Conservation (phyloP, 2,888 invertebrate species). For the Macrosiphum euphorbiae region DNA sequence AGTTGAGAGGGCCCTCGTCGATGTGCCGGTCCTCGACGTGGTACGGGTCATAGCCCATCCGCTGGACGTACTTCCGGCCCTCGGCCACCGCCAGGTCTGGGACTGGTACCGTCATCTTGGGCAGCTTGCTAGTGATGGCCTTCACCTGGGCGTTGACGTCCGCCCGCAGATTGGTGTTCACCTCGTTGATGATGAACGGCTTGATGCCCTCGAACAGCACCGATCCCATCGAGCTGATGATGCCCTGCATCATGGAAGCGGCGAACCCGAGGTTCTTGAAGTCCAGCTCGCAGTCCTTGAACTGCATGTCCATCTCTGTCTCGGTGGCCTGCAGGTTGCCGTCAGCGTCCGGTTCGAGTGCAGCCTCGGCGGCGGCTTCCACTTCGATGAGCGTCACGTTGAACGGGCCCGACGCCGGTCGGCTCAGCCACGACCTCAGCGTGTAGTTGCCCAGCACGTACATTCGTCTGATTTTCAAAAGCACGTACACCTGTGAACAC, state of each 20-base stretch:
- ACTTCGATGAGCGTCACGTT: slow-evolving; percentile 82
- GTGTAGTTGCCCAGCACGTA: slow-evolving; percentile 83
- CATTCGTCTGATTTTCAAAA: slow-evolving; percentile 79
- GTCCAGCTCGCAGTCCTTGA: slow-evolving; percentile 82
- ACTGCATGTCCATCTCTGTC: slow-evolving; percentile 84
- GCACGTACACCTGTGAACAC: slow-evolving; percentile 77
- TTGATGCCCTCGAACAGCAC: slow-evolving; percentile 89
- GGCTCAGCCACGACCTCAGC: slow-evolving; percentile 79
- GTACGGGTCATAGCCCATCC: slow-evolving; percentile 81
- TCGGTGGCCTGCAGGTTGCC: slow-evolving; percentile 84
- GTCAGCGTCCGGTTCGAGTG: slow-evolving; percentile 79
- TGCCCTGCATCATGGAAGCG: slow-evolving; percentile 80
- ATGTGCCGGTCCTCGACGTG: slow-evolving; percentile 67
- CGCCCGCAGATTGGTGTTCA: slow-evolving; percentile 80
- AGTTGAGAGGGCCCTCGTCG: slow-evolving; percentile 62
- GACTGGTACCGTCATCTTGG: slow-evolving; percentile 80
- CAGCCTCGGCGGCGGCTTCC: slow-evolving; percentile 78
- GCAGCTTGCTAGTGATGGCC: slow-evolving; percentile 80
- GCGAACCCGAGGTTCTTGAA: slow-evolving; percentile 85
- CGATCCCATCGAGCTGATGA: slow-evolving; percentile 85
- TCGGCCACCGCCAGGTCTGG: slow-evolving; percentile 86
- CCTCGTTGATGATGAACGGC: slow-evolving; percentile 83
- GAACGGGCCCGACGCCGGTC: slow-evolving; percentile 81
- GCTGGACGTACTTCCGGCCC: slow-evolving; percentile 78
- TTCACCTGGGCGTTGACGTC: slow-evolving; percentile 83